Evolutionary conservation across 2,888 invertebrate genomes (phyloP).

Genomic region (Loripinus fragilis): DNA sequence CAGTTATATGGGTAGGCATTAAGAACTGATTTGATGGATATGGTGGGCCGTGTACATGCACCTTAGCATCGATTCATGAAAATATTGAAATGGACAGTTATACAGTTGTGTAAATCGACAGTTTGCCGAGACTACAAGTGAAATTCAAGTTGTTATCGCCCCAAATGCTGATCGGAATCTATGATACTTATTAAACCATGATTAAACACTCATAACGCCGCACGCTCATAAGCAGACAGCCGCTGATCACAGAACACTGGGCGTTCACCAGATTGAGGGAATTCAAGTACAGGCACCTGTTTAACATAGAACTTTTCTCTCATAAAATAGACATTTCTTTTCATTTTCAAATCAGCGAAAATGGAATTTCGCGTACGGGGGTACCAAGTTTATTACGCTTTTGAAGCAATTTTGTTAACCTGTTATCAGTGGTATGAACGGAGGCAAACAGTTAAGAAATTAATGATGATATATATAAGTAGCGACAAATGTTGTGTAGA

Average conservation of each 20-base stretch:
- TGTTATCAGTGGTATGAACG: too few species aligned
- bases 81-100: too few species aligned
- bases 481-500: too few species aligned
- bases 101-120: too few species aligned
- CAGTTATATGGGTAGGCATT: too few species aligned
- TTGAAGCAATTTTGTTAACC: not conserved
- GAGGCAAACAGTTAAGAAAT: too few species aligned
- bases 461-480: too few species aligned
- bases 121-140: too few species aligned
- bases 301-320: slow-evolving; percentile 3
- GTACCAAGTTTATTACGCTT: not conserved
- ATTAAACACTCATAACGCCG: slow-evolving; percentile 15
- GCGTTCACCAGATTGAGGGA: not conserved
- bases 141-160: not conserved
- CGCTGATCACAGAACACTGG: not conserved
- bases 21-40: too few species aligned
- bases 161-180: slow-evolving; percentile 11
- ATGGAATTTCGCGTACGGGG: not conserved
- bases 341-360: not conserved
- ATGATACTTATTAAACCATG: slow-evolving; percentile 4
- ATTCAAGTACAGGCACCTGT: not conserved
- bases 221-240: slow-evolving; percentile 6
- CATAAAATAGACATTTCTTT: not conserved
- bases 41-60: too few species aligned
- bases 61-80: too few species aligned